Percentiles rank a stretch among this genome's conserved stretches.
Conservation (phyloP, 1,140 invertebrate genomes). For the Macrocentrus cingulum region DNA sequence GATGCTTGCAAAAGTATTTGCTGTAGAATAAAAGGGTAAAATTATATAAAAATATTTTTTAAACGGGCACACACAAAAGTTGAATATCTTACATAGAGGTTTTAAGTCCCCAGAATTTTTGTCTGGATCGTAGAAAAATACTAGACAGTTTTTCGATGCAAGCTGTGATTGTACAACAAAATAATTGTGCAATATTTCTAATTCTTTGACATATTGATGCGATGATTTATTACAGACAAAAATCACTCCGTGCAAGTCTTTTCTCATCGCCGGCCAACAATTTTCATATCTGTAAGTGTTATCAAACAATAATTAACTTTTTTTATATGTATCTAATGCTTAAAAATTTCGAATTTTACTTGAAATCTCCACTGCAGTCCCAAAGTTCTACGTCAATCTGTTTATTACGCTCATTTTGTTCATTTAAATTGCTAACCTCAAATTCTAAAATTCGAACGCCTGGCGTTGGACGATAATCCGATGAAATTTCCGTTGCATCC, state of each 20-base stretch:
- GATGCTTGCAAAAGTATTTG: constrained; percentile 66
- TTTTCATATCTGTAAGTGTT: constrained; percentile 66
- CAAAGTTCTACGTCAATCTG: constrained; percentile 71
- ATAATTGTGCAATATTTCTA: constrained; percentile 74
- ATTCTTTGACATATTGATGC: constrained; percentile 62
- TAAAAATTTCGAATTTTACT: constrained; percentile 51
- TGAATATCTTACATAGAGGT: constrained; percentile 39
- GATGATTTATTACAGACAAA: constrained; percentile 71
- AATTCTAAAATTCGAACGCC: constrained; percentile 72
- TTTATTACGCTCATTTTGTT: constrained; percentile 59
- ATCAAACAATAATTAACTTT: background rate
- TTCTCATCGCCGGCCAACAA: constrained; percentile 77
- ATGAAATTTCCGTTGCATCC: constrained; percentile 65
- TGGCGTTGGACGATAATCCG: constrained; percentile 68
- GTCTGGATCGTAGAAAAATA: constrained; percentile 61
- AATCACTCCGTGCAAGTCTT: constrained; percentile 71
- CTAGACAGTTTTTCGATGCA: constrained; percentile 62
- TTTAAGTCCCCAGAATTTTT: constrained; percentile 43
- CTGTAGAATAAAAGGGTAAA: constrained; percentile 53
- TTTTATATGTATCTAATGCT: background rate
- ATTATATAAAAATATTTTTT: background rate
- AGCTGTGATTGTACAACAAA: constrained; percentile 67
- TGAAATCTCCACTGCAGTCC: constrained; percentile 72
- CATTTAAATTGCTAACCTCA: constrained; percentile 61
- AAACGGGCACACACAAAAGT: background rate